Evolutionary conservation across 2,888 invertebrate species (phyloP).

Genomic region (Cheilosia vernalis): DNA sequence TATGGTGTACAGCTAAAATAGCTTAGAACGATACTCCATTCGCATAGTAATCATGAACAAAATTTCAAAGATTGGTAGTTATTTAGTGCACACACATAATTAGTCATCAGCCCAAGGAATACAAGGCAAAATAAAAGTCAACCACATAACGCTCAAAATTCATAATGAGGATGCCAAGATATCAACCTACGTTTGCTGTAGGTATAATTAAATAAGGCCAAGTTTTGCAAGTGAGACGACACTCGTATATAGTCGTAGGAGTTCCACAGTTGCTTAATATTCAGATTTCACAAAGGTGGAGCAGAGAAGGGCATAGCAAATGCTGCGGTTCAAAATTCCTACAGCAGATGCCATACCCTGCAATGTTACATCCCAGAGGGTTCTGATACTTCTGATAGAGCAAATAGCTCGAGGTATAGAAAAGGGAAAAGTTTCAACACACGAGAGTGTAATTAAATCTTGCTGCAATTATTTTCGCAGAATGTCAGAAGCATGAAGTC

Average conservation of each 20-base stretch:
- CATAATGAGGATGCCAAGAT: background rate
- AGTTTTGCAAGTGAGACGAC: background rate
- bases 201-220: conserved; percentile 6
- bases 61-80: no score
- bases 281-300: conserved; percentile 13
- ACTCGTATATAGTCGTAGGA: no score
- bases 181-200: conserved; percentile 3
- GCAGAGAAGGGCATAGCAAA: background rate
- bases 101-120: conserved; percentile 9
- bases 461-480: no score
- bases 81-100: background rate
- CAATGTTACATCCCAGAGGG: no score
- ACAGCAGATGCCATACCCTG: background rate
- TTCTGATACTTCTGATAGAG: no score
- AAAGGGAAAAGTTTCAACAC: no score
- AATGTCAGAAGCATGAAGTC: no score
- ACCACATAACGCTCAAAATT: background rate
- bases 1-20: no score
- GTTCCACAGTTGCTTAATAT: conserved; percentile 1
- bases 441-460: no score
- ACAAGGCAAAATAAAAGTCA: background rate
- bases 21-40: no score
- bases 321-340: background rate
- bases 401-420: no score
- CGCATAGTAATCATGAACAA: no score